phyloP scores from a whole-genome alignment of 2,113 vertebrate species.

The Thymallus thymallus region DNA sequence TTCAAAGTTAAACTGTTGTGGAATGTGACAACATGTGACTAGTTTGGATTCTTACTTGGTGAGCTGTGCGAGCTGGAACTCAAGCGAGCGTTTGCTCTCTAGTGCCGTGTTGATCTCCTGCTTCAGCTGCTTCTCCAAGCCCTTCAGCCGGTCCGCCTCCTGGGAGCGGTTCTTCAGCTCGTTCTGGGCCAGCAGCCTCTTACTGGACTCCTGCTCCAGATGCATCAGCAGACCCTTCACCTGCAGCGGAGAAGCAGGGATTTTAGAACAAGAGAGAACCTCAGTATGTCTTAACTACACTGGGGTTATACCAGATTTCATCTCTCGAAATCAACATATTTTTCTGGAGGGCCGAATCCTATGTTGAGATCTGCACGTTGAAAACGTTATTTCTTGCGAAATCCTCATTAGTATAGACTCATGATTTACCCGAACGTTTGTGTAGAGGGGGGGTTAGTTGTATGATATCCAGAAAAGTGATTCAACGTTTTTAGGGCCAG shows the following conservation, averaged over 20 bases:
- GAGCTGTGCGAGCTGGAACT: slow-evolving; percentile 94
- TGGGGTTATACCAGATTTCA: no score
- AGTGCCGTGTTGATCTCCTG: slow-evolving; percentile 92
- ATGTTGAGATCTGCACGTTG: no score
- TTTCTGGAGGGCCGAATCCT: no score
- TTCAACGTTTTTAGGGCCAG: no score
- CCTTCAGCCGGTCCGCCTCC: slow-evolving; percentile 89
- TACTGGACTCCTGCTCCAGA: slow-evolving; percentile 89
- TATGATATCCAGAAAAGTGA: no score
- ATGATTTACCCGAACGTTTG: no score
- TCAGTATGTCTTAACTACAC: no score
- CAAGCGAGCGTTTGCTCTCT: slow-evolving; percentile 91
- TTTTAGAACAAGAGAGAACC: neutral
- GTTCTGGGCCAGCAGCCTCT: slow-evolving; percentile 80
- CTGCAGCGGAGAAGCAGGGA: slow-evolving; percentile 57
- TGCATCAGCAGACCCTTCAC: slow-evolving; percentile 84
- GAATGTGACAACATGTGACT: neutral
- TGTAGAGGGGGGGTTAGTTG: no score
- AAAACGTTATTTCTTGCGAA: no score
- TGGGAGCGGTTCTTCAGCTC: slow-evolving; percentile 87
- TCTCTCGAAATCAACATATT: no score
- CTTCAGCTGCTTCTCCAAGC: slow-evolving; percentile 95
- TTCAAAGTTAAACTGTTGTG: neutral
- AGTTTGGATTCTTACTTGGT: slow-evolving; percentile 82
- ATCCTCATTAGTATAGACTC: no score